These are phyloP conservation scores for Drosophila nigricruria DNA, from an alignment of 2,888 invertebrate genomes.

Conservation along the genomic window DNA sequence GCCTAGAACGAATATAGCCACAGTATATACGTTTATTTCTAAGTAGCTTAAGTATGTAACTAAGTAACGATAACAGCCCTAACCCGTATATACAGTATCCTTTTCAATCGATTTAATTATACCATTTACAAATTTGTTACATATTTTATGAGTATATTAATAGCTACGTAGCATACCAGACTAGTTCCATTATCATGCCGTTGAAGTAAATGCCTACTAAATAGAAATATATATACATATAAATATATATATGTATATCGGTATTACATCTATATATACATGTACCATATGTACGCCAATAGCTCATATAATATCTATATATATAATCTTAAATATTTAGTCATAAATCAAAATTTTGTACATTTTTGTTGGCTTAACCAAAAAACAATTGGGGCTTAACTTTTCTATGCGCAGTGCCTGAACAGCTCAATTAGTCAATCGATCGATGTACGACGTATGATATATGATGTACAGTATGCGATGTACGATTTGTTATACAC, in stretches of 20 bases:
- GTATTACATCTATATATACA: constrained; percentile 1
- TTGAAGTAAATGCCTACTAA: constrained; percentile 12
- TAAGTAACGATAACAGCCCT: constrained; percentile 25
- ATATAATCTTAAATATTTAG: constrained; percentile 22
- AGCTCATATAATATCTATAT: constrained; percentile 2
- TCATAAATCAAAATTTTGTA: constrained; percentile 19
- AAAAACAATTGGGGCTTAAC: constrained; percentile 4
- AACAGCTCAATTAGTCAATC: not conserved
- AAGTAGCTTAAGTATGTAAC: constrained; percentile 51
- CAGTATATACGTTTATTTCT: constrained; percentile 25
- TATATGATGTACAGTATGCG: not conserved
- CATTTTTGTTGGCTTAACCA: constrained; percentile 7
- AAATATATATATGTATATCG: not conserved
- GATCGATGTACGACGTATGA: not conserved
- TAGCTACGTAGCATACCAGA: constrained; percentile 31
- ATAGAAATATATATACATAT: constrained; percentile 2
- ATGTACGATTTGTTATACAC: not conserved
- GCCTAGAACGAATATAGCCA: constrained; percentile 30
- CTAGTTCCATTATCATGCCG: constrained; percentile 42
- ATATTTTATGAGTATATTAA: constrained; percentile 33
- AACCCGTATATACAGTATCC: constrained; percentile 21
- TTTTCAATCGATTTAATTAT: not conserved
- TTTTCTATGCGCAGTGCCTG: constrained; percentile 13
- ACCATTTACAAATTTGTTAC: constrained; percentile 14
- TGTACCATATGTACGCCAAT: constrained; percentile 12